Evolutionary conservation across 1,140 invertebrate species (phyloP), one percentile per base, ranked within the genome.

Genomic region (Meloidogyne exigua): DNA sequence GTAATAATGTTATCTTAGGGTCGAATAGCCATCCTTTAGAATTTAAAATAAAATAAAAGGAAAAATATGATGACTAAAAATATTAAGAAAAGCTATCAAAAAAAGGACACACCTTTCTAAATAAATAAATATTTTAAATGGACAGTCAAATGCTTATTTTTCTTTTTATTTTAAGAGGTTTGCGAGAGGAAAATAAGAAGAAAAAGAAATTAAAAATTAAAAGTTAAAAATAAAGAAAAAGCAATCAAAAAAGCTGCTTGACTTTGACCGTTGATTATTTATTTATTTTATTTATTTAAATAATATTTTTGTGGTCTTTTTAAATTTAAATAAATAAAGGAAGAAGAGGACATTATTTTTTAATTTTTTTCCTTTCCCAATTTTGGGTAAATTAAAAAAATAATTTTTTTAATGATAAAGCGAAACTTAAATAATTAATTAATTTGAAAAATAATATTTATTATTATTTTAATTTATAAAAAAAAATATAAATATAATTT

Each of bases 81-180:
- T 15, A 3, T 3, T 5, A n/a, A 49, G 44, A 18, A 49, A 49
- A 57, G 9, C 36, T 39, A 39, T 39, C 9, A 39, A 57, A 57
- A n/a, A 57, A n/a, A n/a, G n/a, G 49, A 57, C 49, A n/a, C 49
- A 57, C 49, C 49, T 57, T 57, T 57, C 4, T 57, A 57, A 57
- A 57, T 57, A 57, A 57, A 57, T 57, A 57, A 44, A 44, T n/a
- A n/a, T 18, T 57, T 21, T n/a, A 21, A n/a, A 57, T 57, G 49
- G 49, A 57, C 49, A 57, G 49, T n/a, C 49, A n/a, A 57, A 57
- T n/a, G 49, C 49, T 57, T 57, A 57, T 57, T 57, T 32, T 57
- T 57, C n/a, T 57, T 57, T 32, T 32, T 32, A 32, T 32, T 32
- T 32, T 57, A 57, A 57, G 49, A 57, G 49, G 49, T n/a, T 57